These are phyloP conservation scores for Sebastes elongatus DNA, from an alignment of 2,797 vertebrate species.

Conservation along the genomic window DNA sequence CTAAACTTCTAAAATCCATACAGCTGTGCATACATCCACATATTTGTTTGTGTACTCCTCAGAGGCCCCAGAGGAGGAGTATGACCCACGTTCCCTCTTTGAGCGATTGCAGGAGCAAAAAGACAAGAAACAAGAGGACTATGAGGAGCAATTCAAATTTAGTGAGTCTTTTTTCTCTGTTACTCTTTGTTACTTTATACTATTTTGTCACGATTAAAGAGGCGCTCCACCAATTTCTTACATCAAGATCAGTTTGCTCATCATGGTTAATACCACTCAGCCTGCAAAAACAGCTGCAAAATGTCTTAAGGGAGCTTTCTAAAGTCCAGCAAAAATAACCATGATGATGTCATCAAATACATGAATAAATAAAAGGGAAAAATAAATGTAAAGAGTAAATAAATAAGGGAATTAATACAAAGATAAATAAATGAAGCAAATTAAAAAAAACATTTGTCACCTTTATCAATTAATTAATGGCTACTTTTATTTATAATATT, in stretches of 20 bases:
- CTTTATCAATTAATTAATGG: no score
- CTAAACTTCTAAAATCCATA: not conserved
- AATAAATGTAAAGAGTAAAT: not conserved
- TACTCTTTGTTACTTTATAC: not conserved
- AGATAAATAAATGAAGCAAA: no score
- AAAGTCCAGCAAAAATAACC: not conserved
- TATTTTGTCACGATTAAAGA: not conserved
- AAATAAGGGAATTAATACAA: not conserved
- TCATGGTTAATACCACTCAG: not conserved
- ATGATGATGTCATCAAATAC: not conserved
- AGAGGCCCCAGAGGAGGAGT: constrained; percentile 95
- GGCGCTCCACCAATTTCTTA: not conserved
- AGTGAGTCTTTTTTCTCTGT: constrained; percentile 82
- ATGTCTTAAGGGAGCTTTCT: not conserved
- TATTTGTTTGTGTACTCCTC: constrained; percentile 43
- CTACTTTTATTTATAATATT: no score
- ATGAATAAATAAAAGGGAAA: not conserved
- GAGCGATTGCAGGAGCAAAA: constrained; percentile 97
- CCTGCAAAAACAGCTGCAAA: not conserved
- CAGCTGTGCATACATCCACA: not conserved
- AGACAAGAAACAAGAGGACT: constrained; percentile 97
- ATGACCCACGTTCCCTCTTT: constrained; percentile 91
- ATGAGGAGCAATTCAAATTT: constrained; percentile 98
- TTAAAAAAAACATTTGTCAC: no score
- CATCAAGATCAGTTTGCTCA: not conserved